Conservation (phyloP, 2,797 vertebrate species). For the Scyliorhinus canicula region DNA sequence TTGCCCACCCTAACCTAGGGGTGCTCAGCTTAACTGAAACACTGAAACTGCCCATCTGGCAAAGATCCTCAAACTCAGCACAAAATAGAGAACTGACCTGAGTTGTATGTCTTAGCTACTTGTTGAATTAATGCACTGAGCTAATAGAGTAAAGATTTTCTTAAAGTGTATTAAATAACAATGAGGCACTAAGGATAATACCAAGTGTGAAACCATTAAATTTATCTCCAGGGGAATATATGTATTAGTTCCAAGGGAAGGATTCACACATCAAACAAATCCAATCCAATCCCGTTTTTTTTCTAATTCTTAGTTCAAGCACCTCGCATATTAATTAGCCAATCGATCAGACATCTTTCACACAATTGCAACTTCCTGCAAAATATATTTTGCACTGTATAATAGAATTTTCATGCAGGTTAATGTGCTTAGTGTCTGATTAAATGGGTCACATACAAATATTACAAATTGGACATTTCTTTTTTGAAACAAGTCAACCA, state of each 20-base stretch:
- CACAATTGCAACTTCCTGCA: neutral
- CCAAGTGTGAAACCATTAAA: neutral
- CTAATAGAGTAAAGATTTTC: neutral
- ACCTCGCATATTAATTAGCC: neutral
- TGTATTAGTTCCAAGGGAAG: neutral
- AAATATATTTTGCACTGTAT: neutral
- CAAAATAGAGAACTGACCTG: neutral
- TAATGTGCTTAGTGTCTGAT: constrained; percentile 14
- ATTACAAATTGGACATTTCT: neutral
- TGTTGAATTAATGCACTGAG: neutral
- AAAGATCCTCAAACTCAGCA: neutral
- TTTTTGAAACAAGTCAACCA: neutral
- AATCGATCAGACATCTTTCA: neutral
- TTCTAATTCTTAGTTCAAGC: neutral
- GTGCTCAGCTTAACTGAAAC: neutral
- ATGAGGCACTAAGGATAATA: neutral
- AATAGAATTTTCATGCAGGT: neutral
- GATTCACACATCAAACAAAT: neutral
- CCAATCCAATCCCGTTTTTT: neutral
- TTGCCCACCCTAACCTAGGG: neutral
- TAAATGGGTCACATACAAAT: neutral
- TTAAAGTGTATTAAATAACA: neutral
- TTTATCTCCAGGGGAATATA: neutral
- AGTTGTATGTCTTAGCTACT: neutral
- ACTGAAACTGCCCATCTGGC: neutral